phyloP scores from a whole-genome alignment of 2,113 vertebrate genomes.

The Hyperoodon ampullatus region DNA sequence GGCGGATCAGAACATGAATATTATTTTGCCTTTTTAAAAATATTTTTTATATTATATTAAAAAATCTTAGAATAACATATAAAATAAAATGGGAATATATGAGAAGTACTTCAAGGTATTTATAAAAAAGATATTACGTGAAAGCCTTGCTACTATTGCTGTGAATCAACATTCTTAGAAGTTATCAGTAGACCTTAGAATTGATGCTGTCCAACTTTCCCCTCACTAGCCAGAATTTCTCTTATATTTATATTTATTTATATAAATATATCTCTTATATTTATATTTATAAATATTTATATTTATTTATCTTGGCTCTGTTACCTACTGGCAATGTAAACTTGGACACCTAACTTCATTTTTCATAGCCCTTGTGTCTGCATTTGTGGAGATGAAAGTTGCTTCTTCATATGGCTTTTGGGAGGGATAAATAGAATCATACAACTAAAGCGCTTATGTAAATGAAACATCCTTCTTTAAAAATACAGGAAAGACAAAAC shows the following conservation, averaged over 20 bases:
- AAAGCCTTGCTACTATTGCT: not conserved
- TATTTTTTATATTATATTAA: not conserved
- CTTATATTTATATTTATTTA: not conserved
- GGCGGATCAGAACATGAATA: not conserved
- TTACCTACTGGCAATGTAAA: not conserved
- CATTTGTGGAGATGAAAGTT: not conserved
- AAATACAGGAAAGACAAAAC: not conserved
- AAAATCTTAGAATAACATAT: not conserved
- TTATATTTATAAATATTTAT: too few relatives aligned
- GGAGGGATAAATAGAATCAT: not conserved
- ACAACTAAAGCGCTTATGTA: not conserved
- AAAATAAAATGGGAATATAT: not conserved
- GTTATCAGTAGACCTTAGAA: not conserved
- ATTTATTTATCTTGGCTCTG: not conserved
- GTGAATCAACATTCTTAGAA: not conserved
- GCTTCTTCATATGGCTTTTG: not conserved
- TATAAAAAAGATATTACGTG: not conserved
- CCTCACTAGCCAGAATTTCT: not conserved
- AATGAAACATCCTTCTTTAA: not conserved
- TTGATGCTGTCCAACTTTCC: not conserved
- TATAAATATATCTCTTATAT: too few relatives aligned
- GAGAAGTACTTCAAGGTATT: not conserved
- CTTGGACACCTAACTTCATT: not conserved
- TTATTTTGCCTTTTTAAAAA: not conserved
- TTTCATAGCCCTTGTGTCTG: not conserved